phyloP scores from a whole-genome alignment of 2,113 vertebrate genomes.

The Osmerus eperlanus region DNA sequence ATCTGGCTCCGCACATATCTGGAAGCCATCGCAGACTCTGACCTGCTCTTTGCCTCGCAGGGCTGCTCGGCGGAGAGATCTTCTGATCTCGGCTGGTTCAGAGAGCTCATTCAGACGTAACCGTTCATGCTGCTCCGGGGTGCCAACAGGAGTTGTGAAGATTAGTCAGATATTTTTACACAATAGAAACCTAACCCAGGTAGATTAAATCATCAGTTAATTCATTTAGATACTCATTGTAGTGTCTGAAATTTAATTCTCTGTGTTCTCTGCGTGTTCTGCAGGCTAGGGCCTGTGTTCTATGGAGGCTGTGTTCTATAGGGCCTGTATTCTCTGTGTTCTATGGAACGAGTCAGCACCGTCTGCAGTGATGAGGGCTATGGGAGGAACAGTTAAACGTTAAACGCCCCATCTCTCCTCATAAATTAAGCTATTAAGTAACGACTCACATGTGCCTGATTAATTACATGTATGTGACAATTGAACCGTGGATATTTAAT shows the following conservation, averaged over 20 bases:
- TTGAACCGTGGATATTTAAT: constrained; percentile 42
- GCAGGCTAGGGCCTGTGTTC: too few species aligned
- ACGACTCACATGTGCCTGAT: constrained; percentile 36
- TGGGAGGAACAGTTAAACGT: not conserved
- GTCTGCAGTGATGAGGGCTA: not conserved
- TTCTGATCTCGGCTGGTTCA: too few species aligned
- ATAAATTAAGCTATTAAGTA: constrained; percentile 28
- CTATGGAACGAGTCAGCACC: not conserved
- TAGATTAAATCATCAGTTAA: too few species aligned
- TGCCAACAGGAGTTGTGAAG: not conserved
- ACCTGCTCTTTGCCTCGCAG: too few species aligned
- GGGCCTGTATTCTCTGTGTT: not conserved
- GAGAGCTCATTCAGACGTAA: too few species aligned
- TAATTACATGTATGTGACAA: constrained; percentile 41
- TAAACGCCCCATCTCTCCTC: constrained; percentile 40
- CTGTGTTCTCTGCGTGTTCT: too few species aligned
- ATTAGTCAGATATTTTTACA: not conserved
- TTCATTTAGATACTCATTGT: too few species aligned
- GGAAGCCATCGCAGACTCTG: not conserved
- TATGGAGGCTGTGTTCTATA: not conserved
- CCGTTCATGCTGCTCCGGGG: not conserved
- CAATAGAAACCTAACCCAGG: too few species aligned
- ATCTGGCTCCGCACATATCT: not conserved
- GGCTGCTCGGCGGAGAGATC: too few species aligned
- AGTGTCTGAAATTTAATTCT: too few species aligned